These are phyloP conservation scores for Bombus haemorrhoidalis DNA, from an alignment of 1,140 invertebrate species.

Conservation along the genomic window DNA sequence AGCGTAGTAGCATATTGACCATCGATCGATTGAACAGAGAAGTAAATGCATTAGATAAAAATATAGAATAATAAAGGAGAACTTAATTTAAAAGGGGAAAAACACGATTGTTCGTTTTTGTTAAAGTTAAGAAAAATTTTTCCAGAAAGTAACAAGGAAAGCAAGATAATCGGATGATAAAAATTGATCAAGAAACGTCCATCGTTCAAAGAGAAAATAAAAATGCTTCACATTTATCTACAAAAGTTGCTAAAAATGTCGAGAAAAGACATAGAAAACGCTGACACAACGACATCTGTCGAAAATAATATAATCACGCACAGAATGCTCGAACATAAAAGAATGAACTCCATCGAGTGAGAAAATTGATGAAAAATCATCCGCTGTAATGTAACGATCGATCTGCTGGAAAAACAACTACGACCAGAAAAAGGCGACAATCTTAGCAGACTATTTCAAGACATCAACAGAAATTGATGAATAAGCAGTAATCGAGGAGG, in stretches of 20 bases:
- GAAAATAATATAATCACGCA: background rate
- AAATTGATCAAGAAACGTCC: background rate
- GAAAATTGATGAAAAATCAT: conserved; percentile 2
- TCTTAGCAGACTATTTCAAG: background rate
- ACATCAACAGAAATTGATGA: background rate
- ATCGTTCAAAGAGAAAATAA: background rate
- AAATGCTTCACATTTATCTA: background rate
- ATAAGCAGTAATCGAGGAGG: background rate
- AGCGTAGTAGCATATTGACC: background rate
- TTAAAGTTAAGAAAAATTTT: background rate
- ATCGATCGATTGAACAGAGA: background rate
- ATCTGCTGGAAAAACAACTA: background rate
- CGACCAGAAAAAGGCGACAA: background rate
- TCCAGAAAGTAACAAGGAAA: background rate
- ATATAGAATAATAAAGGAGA: background rate
- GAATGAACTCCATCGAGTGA: background rate
- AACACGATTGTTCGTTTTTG: background rate
- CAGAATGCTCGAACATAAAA: background rate
- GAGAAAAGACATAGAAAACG: background rate
- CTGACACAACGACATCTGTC: background rate
- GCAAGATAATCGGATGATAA: background rate
- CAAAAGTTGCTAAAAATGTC: background rate
- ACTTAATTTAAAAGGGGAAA: background rate
- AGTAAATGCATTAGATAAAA: background rate
- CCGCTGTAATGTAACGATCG: background rate